Percentiles rank a stretch among this genome's conserved stretches.
These are phyloP conservation scores for Montipora capricornis DNA, from an alignment of 64 coral and sea anemone genomes.

Conservation along the genomic window DNA sequence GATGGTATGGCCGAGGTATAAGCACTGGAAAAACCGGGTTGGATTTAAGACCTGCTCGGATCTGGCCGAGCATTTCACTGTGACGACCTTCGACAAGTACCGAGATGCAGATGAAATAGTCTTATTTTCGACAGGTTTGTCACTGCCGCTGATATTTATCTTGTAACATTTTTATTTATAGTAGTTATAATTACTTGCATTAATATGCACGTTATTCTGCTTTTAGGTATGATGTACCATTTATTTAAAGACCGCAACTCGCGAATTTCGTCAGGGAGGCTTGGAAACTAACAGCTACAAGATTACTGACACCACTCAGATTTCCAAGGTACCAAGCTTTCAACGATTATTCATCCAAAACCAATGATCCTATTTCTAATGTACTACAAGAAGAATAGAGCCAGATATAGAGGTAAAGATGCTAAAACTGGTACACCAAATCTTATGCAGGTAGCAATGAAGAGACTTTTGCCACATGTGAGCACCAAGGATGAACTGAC, in stretches of 20 bases:
- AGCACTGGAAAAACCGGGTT: slow-evolving; percentile 60
- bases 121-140: slow-evolving; percentile 69
- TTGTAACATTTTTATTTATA: slow-evolving; percentile 13
- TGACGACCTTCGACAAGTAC: slow-evolving; percentile 52
- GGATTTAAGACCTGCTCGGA: slow-evolving; percentile 66
- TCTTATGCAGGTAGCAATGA: neutral
- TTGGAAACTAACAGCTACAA: slow-evolving; percentile 26
- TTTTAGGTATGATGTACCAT: slow-evolving; percentile 56
- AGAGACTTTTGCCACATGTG: neutral
- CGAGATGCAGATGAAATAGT: slow-evolving; percentile 34
- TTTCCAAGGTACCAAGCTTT: slow-evolving; percentile 14
- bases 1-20: slow-evolving; percentile 76
- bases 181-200: slow-evolving; percentile 50
- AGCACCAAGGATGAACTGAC: slow-evolving; percentile 21
- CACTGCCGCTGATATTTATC: slow-evolving; percentile 43
- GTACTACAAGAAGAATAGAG: neutral
- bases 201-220: slow-evolving; percentile 38
- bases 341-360: slow-evolving; percentile 6
- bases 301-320: slow-evolving; percentile 62
- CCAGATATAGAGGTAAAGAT: slow-evolving; percentile 26
- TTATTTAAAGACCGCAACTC: slow-evolving; percentile 50
- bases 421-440: neutral
- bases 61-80: slow-evolving; percentile 70
- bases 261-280: slow-evolving; percentile 31
- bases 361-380: neutral